phyloP scores from a whole-genome alignment of 2,797 vertebrate species.

The Falco biarmicus region DNA sequence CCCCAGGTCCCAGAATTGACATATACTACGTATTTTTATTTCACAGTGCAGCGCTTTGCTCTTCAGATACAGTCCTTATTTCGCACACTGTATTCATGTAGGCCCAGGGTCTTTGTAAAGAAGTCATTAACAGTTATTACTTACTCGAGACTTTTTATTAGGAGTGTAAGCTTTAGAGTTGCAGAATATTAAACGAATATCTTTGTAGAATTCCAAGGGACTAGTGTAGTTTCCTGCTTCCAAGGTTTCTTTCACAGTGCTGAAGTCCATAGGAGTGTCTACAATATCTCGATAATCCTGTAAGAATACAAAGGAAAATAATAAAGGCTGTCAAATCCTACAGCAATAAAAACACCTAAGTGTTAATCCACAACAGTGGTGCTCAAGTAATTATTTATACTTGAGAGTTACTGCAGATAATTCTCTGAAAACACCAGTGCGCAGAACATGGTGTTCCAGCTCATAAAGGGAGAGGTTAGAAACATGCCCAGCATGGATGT shows the following conservation, averaged over 20 bases:
- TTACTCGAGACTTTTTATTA: constrained; percentile 98
- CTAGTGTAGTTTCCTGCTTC: constrained; percentile 89
- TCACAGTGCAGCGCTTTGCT: background rate
- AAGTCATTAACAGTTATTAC: background rate
- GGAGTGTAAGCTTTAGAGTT: constrained; percentile 99
- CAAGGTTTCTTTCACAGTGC: constrained; percentile 93
- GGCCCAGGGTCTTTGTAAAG: background rate
- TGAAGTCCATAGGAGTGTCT: constrained; percentile 97
- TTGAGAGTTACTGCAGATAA: background rate
- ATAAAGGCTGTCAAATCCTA: background rate
- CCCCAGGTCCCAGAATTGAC: background rate
- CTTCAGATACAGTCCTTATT: background rate
- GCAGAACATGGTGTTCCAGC: background rate
- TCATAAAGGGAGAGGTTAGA: background rate
- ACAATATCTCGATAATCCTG: constrained; percentile 95
- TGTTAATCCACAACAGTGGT: background rate
- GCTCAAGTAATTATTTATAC: background rate
- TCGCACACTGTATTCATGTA: background rate
- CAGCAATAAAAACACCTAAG: background rate
- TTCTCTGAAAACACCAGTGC: background rate
- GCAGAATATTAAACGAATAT: constrained; percentile 95
- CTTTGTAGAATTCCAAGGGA: constrained; percentile 96
- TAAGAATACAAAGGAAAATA: background rate
- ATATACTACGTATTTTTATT: background rate
- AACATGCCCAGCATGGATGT: background rate